Percentiles rank a stretch among this genome's conserved stretches.
Evolutionary conservation across 2,888 invertebrate genomes (phyloP).

Genomic region (Apamea epomidion): DNA sequence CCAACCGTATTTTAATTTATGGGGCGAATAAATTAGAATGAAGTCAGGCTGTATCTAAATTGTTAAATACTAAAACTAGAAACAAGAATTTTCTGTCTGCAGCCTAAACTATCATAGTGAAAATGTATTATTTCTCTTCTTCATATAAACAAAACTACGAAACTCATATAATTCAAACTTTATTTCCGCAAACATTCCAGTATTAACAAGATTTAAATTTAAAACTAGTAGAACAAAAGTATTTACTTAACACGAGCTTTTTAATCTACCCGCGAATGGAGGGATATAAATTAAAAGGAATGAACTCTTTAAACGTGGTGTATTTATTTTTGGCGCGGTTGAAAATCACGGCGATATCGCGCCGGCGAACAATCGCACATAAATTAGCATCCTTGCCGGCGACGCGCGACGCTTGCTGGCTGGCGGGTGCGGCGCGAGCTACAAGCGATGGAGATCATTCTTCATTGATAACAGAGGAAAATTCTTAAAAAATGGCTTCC

Average conservation of each 20-base stretch:
- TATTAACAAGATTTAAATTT: slow-evolving; percentile 41
- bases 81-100: background rate
- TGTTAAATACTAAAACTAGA: background rate
- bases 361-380: slow-evolving; percentile 67
- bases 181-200: slow-evolving; percentile 13
- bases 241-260: slow-evolving; percentile 50
- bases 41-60: background rate
- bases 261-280: slow-evolving; percentile 48
- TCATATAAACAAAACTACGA: background rate
- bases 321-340: slow-evolving; percentile 61
- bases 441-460: slow-evolving; percentile 37
- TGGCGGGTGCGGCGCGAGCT: slow-evolving; percentile 35
- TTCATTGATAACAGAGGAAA: background rate
- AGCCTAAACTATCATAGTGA: background rate
- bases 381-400: slow-evolving; percentile 67
- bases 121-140: background rate
- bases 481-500: background rate
- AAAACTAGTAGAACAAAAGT: slow-evolving; percentile 44
- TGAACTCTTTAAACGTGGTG: slow-evolving; percentile 58
- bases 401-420: slow-evolving; percentile 51
- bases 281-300: slow-evolving; percentile 65
- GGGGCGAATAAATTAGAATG: background rate
- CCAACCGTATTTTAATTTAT: background rate
- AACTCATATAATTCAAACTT: background rate
- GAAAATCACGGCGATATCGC: slow-evolving; percentile 65